These are phyloP conservation scores for Trichogramma dendrolimi DNA, from an alignment of 2,888 invertebrate species.

Conservation along the genomic window DNA sequence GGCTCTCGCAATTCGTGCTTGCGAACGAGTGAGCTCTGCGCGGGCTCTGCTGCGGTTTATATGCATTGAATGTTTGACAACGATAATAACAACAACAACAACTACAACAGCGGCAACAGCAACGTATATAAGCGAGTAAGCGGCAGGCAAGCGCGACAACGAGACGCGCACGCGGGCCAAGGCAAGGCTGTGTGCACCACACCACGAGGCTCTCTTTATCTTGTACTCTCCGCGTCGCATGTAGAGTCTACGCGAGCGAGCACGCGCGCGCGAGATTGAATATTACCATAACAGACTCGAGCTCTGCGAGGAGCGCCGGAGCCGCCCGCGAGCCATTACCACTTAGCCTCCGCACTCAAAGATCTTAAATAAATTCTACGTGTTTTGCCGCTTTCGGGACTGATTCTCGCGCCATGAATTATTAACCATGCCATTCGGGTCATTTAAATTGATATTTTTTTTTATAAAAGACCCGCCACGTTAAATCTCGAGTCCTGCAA, in stretches of 20 bases:
- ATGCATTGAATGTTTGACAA: conserved; percentile 19
- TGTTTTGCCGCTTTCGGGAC: conserved; percentile 7
- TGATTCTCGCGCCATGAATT: conserved; percentile 25
- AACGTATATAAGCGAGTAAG: background rate
- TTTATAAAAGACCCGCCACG: conserved; percentile 15
- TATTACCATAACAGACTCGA: conserved; percentile 4
- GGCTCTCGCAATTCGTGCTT: too few species aligned
- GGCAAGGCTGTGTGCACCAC: too few species aligned
- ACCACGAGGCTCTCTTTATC: too few species aligned
- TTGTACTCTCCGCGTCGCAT: too few species aligned
- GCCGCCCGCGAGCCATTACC: too few species aligned
- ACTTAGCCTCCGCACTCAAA: conserved; percentile 12
- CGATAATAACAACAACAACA: conserved; percentile 8
- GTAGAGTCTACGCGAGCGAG: too few species aligned
- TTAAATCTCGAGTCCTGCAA: background rate
- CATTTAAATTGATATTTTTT: conserved; percentile 29
- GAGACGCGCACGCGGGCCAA: too few species aligned
- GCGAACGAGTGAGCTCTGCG: background rate
- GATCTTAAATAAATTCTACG: conserved; percentile 29
- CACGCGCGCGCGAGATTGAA: conserved; percentile 9
- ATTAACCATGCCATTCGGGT: conserved; percentile 29
- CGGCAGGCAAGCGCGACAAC: background rate
- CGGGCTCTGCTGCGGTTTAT: background rate
- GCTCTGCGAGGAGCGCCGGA: too few species aligned
- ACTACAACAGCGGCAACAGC: background rate